Conservation (phyloP, 92 coral and sea anemone genomes). For the Muricea muricata region DNA sequence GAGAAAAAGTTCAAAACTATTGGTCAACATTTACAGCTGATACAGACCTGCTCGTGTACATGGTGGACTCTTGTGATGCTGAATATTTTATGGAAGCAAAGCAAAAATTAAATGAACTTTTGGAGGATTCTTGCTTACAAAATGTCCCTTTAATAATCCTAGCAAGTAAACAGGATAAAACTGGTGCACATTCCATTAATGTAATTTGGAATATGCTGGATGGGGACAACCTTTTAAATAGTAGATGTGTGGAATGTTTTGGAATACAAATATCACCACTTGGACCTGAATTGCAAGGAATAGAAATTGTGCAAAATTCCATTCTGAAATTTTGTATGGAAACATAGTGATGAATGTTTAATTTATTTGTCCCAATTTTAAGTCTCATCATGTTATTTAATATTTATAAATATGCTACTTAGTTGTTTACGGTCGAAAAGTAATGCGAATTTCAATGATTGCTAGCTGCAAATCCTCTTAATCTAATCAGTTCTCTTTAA, state of each 20-base stretch:
- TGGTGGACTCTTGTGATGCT: constrained; percentile 75
- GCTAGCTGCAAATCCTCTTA: no score
- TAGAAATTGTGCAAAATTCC: constrained; percentile 37
- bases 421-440: not conserved
- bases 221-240: constrained; percentile 47
- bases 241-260: constrained; percentile 56
- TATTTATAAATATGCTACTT: not conserved
- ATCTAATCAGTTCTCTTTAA: no score
- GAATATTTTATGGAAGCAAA: constrained; percentile 76
- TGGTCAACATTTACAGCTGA: constrained; percentile 89
- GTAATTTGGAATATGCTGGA: constrained; percentile 53
- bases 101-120: constrained; percentile 61
- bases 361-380: not conserved
- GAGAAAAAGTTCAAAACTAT: constrained; percentile 75
- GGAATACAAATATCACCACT: constrained; percentile 64
- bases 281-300: constrained; percentile 51
- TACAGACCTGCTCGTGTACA: constrained; percentile 73
- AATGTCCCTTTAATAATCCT: constrained; percentile 80
- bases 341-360: not conserved
- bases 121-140: constrained; percentile 69
- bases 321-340: constrained; percentile 29
- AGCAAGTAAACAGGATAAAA: constrained; percentile 76
- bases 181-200: constrained; percentile 64
- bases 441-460: not conserved
- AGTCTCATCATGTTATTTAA: not conserved